Evolutionary conservation across 2,797 vertebrate genomes (phyloP), one percentile per base, ranked within the genome.

Genomic region (Notolabrus celidotus): DNA sequence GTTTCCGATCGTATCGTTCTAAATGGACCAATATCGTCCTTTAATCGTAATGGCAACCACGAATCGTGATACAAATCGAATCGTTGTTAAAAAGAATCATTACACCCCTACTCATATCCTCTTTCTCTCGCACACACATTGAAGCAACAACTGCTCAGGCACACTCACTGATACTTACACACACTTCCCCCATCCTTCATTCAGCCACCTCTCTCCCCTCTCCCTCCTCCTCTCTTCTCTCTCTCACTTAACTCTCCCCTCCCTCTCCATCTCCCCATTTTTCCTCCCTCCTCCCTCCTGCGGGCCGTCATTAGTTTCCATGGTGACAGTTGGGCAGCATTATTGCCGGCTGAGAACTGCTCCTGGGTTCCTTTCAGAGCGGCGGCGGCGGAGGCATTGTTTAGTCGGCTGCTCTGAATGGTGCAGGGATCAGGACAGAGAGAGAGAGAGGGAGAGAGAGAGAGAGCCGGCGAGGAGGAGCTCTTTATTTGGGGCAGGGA

Each of bases 291-390:
- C 77, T 70, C 67, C 75, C 45, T 66, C 70, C 74, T 72, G 69
- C 78, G 74, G 91, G 87, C 87, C 83, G 91, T 93, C 94, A 93
- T 95, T 95, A 93, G 95, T 97, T 96, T 94, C 96, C 95, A 95
- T 96, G 95, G 96, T 79, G 94, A 97, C 94, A 86, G 79, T 68
- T 86, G 90, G 86, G 92, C 91, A 92, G 96, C 95, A 95, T 96
- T 96, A 95, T 94, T 87, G 91, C 87, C 79, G 94, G 85, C 93
- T 93, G 94, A 89, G 93, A 94, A 92, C 94, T 90, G 95, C 92
- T 95, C 91, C 86, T 87, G 89, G 92, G 77, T 67, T 91, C 75
- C 81, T 96, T 95, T 95, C 94, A 90, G 84, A 88, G 80, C 33
- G 49, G 91, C 90, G 92, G 89, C 81, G 89, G 78, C 77, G 67